Conservation (phyloP, 2,113 vertebrate species). For the Willisornis vidua region DNA sequence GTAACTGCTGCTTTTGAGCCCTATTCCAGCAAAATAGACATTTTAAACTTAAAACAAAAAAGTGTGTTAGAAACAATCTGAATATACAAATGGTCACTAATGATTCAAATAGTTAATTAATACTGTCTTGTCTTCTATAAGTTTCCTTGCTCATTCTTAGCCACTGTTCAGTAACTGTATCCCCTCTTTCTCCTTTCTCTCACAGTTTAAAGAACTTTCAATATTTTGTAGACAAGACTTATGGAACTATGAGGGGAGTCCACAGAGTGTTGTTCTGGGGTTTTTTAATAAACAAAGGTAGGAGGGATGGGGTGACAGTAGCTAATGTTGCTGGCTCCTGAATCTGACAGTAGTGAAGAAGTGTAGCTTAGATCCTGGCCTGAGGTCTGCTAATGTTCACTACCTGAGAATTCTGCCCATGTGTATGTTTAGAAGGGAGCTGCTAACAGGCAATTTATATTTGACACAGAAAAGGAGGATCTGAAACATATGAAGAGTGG, state of each 20-base stretch:
- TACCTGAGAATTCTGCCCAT: background rate
- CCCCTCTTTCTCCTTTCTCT: fast-evolving
- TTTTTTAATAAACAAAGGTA: background rate
- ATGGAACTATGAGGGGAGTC: fast-evolving
- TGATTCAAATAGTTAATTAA: background rate
- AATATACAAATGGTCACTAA: background rate
- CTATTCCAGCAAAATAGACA: background rate
- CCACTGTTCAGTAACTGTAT: background rate
- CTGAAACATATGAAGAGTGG: background rate
- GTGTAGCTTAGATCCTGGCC: background rate
- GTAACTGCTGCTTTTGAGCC: background rate
- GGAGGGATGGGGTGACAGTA: background rate
- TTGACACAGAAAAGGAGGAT: background rate
- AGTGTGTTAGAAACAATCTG: background rate
- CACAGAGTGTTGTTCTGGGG: too few species aligned
- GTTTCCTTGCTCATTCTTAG: background rate
- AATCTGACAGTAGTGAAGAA: background rate
- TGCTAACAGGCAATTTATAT: background rate
- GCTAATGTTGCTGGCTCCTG: background rate
- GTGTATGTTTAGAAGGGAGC: background rate
- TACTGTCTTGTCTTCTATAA: background rate
- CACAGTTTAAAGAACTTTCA: background rate
- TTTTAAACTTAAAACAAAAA: background rate
- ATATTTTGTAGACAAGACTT: background rate
- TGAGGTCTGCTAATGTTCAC: background rate